Base-by-base conservation (phyloP, 1,140 invertebrate genomes). In the Parasteatoda tepidariorum region DNA sequence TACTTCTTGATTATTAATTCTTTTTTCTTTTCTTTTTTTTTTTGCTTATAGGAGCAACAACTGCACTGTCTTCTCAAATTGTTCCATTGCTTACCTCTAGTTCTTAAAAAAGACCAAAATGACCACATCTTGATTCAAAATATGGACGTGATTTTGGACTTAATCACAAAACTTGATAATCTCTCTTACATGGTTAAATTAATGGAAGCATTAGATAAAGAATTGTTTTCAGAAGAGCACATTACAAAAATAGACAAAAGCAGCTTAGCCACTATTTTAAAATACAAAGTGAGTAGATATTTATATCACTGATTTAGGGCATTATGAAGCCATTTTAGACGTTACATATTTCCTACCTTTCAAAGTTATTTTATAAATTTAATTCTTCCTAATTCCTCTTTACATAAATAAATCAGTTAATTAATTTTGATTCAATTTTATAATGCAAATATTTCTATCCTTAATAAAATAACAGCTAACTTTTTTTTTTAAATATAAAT, bases 71-170 rank as follows among this genome's bases (percentile, higher is more conserved):
- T 84, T 38, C 26, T 33, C n/a, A 22, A 22, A 22, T 54, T 85
- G 4, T 78, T 74, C 30, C 70, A 55, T 3, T 66, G 24, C 33
- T 71, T 85, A 30, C 54, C 64, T 22, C 3, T 73, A 15, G 48
- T 85, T 62, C 33, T 85, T 22, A 73, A 68, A 30, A 82, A 48
- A 41, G 84, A 85, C 34, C 31, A 61, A 34, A 82, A 74, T 64
- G 84, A 85, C 41, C 38, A 22, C 15, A 30, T 85, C 22, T 62
- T 85, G 38, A 18, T 79, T 26, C 55, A 74, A 31, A 28, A 84
- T 55, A 22, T 26, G 15, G 33, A 66, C 26, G 41, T 59, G 26
- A 61, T 84, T 13, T 7, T 66, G 5, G 41, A 71, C 30, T n/a
- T 34, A 30, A 66, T 84, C 7, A 15, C 73, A 13, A 54, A 55